These are phyloP conservation scores for Channallabes apus DNA, from an alignment of 2,797 vertebrate species.

Conservation along the genomic window DNA sequence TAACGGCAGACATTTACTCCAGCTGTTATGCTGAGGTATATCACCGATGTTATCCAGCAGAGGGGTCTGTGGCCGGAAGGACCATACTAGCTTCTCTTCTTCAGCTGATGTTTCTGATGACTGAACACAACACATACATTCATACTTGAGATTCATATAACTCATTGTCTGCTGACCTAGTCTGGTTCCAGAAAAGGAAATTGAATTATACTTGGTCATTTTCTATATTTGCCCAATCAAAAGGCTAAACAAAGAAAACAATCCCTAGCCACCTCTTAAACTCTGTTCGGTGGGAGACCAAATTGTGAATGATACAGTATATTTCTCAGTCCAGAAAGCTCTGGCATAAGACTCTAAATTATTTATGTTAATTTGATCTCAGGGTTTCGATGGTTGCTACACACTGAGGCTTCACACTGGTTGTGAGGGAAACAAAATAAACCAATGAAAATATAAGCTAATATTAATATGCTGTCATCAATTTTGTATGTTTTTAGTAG, in stretches of 20 bases:
- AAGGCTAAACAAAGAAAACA: constrained; percentile 19
- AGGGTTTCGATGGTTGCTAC: constrained; percentile 36
- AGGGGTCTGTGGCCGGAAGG: constrained; percentile 66
- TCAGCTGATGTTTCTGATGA: constrained; percentile 66
- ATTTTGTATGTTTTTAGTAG: background rate
- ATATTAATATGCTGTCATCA: background rate
- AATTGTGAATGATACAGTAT: constrained; percentile 42
- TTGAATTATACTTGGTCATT: constrained; percentile 48
- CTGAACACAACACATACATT: constrained; percentile 59
- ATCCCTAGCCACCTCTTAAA: constrained; percentile 1
- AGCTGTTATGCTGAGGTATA: constrained; percentile 75
- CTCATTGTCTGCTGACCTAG: constrained; percentile 21
- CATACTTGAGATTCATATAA: constrained; percentile 11
- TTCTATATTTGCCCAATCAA: constrained; percentile 13
- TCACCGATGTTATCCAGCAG: constrained; percentile 67
- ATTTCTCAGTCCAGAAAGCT: constrained; percentile 46
- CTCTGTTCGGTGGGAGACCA: constrained; percentile 28
- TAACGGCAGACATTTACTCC: constrained; percentile 79
- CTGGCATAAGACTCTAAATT: constrained; percentile 51
- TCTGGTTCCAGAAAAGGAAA: constrained; percentile 27
- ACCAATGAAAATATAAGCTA: background rate
- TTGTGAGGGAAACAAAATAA: constrained; percentile 6
- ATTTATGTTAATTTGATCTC: constrained; percentile 57
- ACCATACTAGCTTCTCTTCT: constrained; percentile 65
- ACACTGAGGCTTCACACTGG: constrained; percentile 25